Evolutionary conservation across 1,140 invertebrate genomes (phyloP), one percentile per base, ranked within the genome.

Genomic region (Adoxophyes honmai): DNA sequence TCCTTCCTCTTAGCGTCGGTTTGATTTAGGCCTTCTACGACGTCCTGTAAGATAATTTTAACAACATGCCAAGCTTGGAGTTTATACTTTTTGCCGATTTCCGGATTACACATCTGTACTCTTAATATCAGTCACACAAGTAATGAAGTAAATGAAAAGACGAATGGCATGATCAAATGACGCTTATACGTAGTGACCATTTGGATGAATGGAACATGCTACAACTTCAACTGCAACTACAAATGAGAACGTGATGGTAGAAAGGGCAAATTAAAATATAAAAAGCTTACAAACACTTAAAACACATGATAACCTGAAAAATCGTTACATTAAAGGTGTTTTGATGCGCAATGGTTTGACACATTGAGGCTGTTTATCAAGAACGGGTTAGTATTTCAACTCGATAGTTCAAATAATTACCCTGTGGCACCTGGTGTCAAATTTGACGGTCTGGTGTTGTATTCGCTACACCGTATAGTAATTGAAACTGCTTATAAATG

Each of bases 31-130:
- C 73, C 68, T 70, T 85, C 75, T 70, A 83, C 78, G 48, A 76
- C 71, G 59, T 81, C 81, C 83, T 85, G 83, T 66, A 85, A 84
- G 64, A 74, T 58, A 83, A 79, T 80, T 66, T 64, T 61, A 70
- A 73, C 53, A 68, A 80, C 76, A 79, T 81, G 78, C 80, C 74
- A 81, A 74, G 77, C 79, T 73, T 62, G 73, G 68, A 76, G 64
- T 34, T 56, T 60, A 8, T 11, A 55, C 18, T 6, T 16, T 15
- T 37, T 56, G 38, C 39, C 44, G 39, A 48, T 28, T 48, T n/a
- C 21, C 42, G 42, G 21, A 48, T 48, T 16, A 21, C 42, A 21
- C 11, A 6, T 48, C 18, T 48, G 21, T 28, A 28, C 42, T 48
- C 42, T 18, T n/a, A 18, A 11, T 48, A 48, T 10, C n/a, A 33